Evolutionary conservation across 2,888 invertebrate genomes (phyloP).

Genomic region (Paralinhomoeus sp.): DNA sequence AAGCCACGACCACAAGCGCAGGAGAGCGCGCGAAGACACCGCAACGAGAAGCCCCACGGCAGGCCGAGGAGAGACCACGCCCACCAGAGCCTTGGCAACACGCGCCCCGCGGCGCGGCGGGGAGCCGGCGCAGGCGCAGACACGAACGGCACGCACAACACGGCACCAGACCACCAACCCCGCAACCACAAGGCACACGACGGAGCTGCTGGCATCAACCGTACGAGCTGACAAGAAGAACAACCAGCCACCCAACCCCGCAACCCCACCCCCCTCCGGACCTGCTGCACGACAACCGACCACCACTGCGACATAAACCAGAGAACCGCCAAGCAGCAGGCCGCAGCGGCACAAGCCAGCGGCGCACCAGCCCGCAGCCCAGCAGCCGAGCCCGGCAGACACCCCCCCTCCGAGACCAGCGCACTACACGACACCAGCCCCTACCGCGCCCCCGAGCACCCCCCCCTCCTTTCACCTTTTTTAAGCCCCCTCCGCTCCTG

Average conservation of each 20-base stretch:
- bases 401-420: slow-evolving; percentile 88
- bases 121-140: slow-evolving; percentile 39
- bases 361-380: too few relatives aligned
- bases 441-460: slow-evolving; percentile 83
- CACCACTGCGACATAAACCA: slow-evolving; percentile 99
- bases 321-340: slow-evolving; percentile 97
- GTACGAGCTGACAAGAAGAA: slow-evolving; percentile 96
- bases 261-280: slow-evolving; percentile 85
- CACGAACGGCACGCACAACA: slow-evolving; percentile 89
- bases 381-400: slow-evolving; percentile 29
- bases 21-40: slow-evolving; percentile 85
- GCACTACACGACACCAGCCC: slow-evolving; percentile 89
- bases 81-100: slow-evolving; percentile 47
- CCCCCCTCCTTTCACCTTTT: too few relatives aligned
- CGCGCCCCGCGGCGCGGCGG: too few relatives aligned
- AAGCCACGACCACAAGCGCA: slow-evolving; percentile 91
- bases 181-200: slow-evolving; percentile 85
- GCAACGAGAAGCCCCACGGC: slow-evolving; percentile 87
- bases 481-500: too few relatives aligned
- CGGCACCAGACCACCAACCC: slow-evolving; percentile 94
- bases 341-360: slow-evolving; percentile 75
- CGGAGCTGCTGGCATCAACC: slow-evolving; percentile 86
- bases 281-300: slow-evolving; percentile 72
- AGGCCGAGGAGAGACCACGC: slow-evolving; percentile 70
- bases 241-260: slow-evolving; percentile 93